Percentiles rank a stretch among this genome's conserved stretches.
Conservation (phyloP, 2,797 vertebrate genomes). For the Nannoperca obscura region DNA sequence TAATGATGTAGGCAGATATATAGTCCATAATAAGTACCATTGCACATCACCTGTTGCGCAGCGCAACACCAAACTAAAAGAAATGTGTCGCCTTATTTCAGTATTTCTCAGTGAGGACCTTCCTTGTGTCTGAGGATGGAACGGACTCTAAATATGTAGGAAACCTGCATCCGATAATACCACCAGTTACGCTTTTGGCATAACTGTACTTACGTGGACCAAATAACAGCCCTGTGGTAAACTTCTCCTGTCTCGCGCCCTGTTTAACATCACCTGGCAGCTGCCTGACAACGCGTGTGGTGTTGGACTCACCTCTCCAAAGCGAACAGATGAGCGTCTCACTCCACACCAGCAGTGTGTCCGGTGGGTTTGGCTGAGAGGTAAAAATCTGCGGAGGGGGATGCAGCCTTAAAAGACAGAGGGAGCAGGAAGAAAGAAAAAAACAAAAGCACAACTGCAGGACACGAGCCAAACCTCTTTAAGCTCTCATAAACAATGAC, state of each 20-base stretch:
- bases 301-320: conserved; percentile 73
- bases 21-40: background rate
- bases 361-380: conserved; percentile 53
- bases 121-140: background rate
- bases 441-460: conserved; percentile 21
- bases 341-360: conserved; percentile 46
- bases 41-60: conserved; percentile 46
- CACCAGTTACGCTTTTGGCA: background rate
- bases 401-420: conserved; percentile 76
- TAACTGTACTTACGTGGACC: background rate
- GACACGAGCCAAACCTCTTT: conserved; percentile 77
- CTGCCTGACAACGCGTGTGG: background rate
- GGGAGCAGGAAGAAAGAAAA: conserved; percentile 22
- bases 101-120: accelerated
- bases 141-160: background rate
- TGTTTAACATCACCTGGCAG: background rate
- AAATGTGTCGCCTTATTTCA: background rate
- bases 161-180: background rate
- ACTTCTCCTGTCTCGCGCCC: background rate
- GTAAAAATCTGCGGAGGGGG: conserved; percentile 53
- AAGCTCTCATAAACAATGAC: conserved; percentile 83
- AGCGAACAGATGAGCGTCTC: conserved; percentile 54
- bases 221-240: background rate
- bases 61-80: background rate
- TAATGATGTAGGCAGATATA: background rate